Evolutionary conservation across 1,140 invertebrate genomes (phyloP).

Genomic region (Aphidius ervi): DNA sequence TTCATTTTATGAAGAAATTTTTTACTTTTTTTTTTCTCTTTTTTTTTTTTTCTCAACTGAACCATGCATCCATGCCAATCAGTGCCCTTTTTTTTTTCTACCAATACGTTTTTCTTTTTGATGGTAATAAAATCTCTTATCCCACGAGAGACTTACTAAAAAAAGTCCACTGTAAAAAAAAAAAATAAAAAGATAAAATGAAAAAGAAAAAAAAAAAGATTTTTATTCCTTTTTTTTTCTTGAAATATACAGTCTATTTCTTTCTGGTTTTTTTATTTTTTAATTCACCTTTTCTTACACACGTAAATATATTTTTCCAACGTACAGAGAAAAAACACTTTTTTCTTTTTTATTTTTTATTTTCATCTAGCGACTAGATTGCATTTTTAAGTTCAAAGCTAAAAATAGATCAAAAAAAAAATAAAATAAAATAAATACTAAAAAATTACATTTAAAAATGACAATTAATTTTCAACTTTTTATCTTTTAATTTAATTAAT

Average conservation of each 20-base stretch:
- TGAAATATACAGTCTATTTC: not conserved
- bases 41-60: conserved; percentile 10
- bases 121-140: conserved; percentile 26
- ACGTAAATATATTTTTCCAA: too few species aligned
- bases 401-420: too few species aligned
- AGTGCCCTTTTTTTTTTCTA: conserved; percentile 16
- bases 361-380: too few species aligned
- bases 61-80: conserved; percentile 21
- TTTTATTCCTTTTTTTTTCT: too few species aligned
- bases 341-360: too few species aligned
- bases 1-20: not conserved
- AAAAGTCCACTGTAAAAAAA: conserved; percentile 6
- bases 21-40: conserved; percentile 1
- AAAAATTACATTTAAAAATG: too few species aligned
- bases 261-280: not conserved
- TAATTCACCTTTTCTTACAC: not conserved
- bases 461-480: too few species aligned
- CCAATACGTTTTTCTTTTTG: conserved; percentile 23
- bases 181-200: not conserved
- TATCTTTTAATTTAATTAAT: too few species aligned
- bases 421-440: too few species aligned
- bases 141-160: not conserved
- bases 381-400: too few species aligned
- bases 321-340: too few species aligned
- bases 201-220: conserved; percentile 6